These are phyloP conservation scores for Aphodius granarius DNA, from an alignment of 2,888 invertebrate genomes.

Conservation along the genomic window DNA sequence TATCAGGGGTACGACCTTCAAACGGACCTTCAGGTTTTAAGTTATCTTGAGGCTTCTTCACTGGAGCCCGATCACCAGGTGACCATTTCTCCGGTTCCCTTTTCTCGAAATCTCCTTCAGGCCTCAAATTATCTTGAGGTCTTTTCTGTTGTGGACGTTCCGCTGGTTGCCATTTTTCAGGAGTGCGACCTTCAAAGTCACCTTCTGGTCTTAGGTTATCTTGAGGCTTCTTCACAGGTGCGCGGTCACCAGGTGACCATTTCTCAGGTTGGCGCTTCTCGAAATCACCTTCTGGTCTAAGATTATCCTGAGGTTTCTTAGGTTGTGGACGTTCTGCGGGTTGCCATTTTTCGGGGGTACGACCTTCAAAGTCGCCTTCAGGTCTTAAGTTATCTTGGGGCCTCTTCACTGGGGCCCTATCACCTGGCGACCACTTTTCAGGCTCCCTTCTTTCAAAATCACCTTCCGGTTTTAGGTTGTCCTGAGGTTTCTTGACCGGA, in stretches of 20 bases:
- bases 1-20: slow-evolving; percentile 50
- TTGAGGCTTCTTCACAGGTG: slow-evolving; percentile 55
- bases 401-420: slow-evolving; percentile 57
- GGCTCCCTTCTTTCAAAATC: slow-evolving; percentile 45
- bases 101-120: slow-evolving; percentile 57
- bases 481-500: slow-evolving; percentile 52
- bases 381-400: slow-evolving; percentile 55
- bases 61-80: slow-evolving; percentile 52
- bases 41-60: slow-evolving; percentile 54
- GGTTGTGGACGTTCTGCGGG: slow-evolving; percentile 57
- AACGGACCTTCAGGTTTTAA: slow-evolving; percentile 59
- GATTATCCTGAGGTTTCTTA: slow-evolving; percentile 64
- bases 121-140: slow-evolving; percentile 53
- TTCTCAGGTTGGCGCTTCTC: slow-evolving; percentile 40
- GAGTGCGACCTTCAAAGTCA: too few species aligned
- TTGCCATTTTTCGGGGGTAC: slow-evolving; percentile 52
- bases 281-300: slow-evolving; percentile 55
- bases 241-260: slow-evolving; percentile 55
- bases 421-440: slow-evolving; percentile 50
- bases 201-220: slow-evolving; percentile 59
- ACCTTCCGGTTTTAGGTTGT: slow-evolving; percentile 51
- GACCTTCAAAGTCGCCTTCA: slow-evolving; percentile 60
- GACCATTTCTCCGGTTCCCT: slow-evolving; percentile 47
- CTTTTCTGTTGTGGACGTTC: slow-evolving; percentile 48
- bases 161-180: slow-evolving; percentile 50